These are phyloP conservation scores for Lomographa bimaculata DNA, from an alignment of 2,888 invertebrate genomes.

Conservation along the genomic window DNA sequence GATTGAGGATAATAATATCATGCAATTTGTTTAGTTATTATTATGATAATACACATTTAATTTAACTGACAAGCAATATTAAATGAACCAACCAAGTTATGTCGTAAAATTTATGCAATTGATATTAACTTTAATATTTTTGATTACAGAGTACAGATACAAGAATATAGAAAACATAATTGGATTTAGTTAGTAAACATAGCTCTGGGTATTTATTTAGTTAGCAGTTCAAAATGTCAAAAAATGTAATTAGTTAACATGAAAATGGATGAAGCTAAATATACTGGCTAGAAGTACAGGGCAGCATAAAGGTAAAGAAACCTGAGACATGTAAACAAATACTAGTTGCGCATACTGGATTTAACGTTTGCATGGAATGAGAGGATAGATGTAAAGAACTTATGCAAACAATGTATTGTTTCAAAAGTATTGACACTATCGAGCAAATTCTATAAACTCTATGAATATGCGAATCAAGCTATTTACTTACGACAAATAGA, in stretches of 20 bases:
- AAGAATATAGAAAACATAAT: slow-evolving; percentile 3
- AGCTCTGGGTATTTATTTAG: slow-evolving; percentile 2
- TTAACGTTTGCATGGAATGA: slow-evolving; percentile 16
- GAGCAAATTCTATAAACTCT: slow-evolving; percentile 13
- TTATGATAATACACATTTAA: not conserved
- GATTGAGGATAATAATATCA: no score
- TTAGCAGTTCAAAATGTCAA: slow-evolving; percentile 13
- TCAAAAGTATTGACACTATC: slow-evolving; percentile 15
- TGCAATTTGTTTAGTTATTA: no score
- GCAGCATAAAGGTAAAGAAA: slow-evolving; percentile 18
- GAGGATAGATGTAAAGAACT: slow-evolving; percentile 18
- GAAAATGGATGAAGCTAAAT: not conserved
- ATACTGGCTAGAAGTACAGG: not conserved
- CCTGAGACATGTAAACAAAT: slow-evolving; percentile 15
- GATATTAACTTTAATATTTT: slow-evolving; percentile 9
- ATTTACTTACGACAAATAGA: slow-evolving; percentile 37
- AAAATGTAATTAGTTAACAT: no score
- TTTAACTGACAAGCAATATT: slow-evolving; percentile 20
- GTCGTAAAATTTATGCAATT: slow-evolving; percentile 18
- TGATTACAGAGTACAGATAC: slow-evolving; percentile 11
- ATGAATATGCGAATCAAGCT: slow-evolving; percentile 6
- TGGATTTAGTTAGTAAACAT: slow-evolving; percentile 4
- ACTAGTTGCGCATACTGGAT: slow-evolving; percentile 14
- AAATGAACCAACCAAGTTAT: slow-evolving; percentile 22
- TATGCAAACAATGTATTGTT: slow-evolving; percentile 15